These are phyloP conservation scores for Semotilus atromaculatus DNA, from an alignment of 2,797 vertebrate genomes.

Conservation along the genomic window DNA sequence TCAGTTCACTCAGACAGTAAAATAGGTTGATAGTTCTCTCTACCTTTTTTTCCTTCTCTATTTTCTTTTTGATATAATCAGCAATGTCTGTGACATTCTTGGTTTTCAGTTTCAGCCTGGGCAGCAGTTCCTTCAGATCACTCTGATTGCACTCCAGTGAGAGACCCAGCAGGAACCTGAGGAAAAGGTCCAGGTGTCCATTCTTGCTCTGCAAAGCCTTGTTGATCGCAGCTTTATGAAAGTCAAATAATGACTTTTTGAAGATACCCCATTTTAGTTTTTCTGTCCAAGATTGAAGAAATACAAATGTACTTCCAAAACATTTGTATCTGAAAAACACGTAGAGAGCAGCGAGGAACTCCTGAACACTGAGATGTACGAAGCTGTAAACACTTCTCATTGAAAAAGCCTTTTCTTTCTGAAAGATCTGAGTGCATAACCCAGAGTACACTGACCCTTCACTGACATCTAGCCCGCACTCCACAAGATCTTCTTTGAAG, in stretches of 20 bases:
- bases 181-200: not conserved
- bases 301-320: not conserved
- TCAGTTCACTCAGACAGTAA: not conserved
- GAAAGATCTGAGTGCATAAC: slow-evolving; percentile 23
- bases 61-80: not conserved
- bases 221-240: not conserved
- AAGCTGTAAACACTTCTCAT: not conserved
- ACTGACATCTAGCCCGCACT: not conserved
- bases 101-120: not conserved
- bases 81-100: not conserved
- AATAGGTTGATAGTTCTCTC: not conserved
- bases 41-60: not conserved
- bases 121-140: not conserved
- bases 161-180: not conserved
- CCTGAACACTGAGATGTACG: not conserved
- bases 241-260: not conserved
- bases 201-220: not conserved
- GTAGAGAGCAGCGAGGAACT: not conserved
- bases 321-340: not conserved
- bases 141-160: not conserved
- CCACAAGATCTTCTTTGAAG: not conserved
- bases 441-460: not conserved
- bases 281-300: not conserved
- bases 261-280: not conserved
- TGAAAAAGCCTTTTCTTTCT: not conserved